Evolutionary conservation across 2,888 invertebrate genomes (phyloP).

Genomic region (Megamerina dolium): DNA sequence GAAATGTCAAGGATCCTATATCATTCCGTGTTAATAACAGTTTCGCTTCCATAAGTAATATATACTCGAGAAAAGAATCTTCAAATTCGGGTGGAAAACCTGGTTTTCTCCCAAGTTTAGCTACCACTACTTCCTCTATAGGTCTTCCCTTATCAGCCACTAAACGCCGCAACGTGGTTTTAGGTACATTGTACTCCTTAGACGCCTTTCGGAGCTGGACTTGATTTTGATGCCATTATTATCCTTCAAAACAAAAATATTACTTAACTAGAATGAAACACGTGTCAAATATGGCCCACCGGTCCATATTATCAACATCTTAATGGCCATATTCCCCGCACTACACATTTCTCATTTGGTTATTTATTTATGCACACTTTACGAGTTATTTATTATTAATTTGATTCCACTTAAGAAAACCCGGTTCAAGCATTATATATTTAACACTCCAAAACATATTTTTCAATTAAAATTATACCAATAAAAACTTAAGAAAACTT

Average conservation of each 20-base stretch:
- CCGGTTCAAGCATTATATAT: too few species aligned
- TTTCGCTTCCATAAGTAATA: constrained; percentile 11
- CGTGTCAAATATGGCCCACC: background rate
- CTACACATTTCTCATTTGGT: too few species aligned
- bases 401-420: too few species aligned
- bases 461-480: too few species aligned
- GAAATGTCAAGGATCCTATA: constrained; percentile 11
- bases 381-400: too few species aligned
- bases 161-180: constrained; percentile 12
- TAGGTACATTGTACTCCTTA: constrained; percentile 11
- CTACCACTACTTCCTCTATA: constrained; percentile 8
- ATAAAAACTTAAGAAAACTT: too few species aligned
- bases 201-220: constrained; percentile 7
- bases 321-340: too few species aligned
- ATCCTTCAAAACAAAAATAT: constrained; percentile 7
- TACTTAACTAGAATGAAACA: too few species aligned
- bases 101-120: background rate
- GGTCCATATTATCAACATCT: constrained; percentile 9
- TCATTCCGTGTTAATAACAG: constrained; percentile 9
- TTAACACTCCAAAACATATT: too few species aligned
- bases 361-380: too few species aligned
- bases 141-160: constrained; percentile 5
- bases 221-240: constrained; percentile 9
- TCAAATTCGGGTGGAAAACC: constrained; percentile 1
- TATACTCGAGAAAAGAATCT: constrained; percentile 10